Base-by-base conservation (phyloP, 2,888 invertebrate species). In the Coenonympha glycerion region DNA sequence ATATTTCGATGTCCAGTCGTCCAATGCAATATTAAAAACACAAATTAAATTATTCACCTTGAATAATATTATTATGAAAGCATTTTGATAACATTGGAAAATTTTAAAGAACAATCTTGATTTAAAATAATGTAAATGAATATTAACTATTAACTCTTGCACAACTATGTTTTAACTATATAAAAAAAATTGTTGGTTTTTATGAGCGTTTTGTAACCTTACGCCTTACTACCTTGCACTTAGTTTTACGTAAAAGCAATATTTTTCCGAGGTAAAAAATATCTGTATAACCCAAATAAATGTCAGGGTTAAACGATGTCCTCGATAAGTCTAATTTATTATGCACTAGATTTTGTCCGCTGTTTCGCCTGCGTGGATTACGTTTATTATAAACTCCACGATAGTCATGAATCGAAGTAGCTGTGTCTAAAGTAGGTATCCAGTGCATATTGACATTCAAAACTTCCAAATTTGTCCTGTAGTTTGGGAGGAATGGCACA, bases 251-350 rank as follows among this genome's bases (percentile, higher is more conserved):
- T 37, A 33, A n/a, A n/a, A 33, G 33, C 6, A 44, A 21, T 33
- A 48, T 33, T 9, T 47, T 47, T 46, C 30, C 41, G 41, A 48
- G 48, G 48, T 48, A 41, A 8, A 15, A 41, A 40, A 34, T 34
- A 11, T 40, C 40, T 48, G 24, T 34, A n/a, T n/a, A 31, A 41
- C 33, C 34, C 19, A 48, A 24, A 40, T 33, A 31, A 41, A 30
- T 26, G 26, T 48, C 48, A 34, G 33, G 40, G 33, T 48, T 33
- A 9, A 18, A 21, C 16, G 31, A 40, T 42, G 39, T 21, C 16
- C 31, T 39, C n/a, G 31, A 16, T 22, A 9, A 30, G 3, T 3
- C 9, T 37, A 34, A 21, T 15, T 40, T 11, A 22, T 15, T 22
- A 5, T n/a, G n/a, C n/a, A n/a, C n/a, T n/a, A n/a, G n/a, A n/a